phyloP scores from a whole-genome alignment of 1,140 invertebrate genomes.

The Muscidifurax raptorellus region DNA sequence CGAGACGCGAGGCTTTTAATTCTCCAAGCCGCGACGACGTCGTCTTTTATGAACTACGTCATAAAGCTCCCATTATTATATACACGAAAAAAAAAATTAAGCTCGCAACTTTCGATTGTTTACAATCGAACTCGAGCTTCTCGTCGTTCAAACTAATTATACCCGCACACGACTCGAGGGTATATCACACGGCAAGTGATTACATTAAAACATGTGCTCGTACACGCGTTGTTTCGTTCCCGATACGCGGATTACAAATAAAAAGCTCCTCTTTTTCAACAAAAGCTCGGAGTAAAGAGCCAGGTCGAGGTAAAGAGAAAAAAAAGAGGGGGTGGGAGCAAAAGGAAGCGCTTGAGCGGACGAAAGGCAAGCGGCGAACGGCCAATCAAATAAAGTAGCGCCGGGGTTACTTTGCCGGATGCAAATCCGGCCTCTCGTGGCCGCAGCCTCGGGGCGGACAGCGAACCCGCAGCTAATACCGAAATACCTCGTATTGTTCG shows the following conservation, averaged over 20 bases:
- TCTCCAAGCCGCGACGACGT: not conserved
- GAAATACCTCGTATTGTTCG: constrained; percentile 45
- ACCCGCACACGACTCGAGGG: too few relatives aligned
- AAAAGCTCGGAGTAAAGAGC: not conserved
- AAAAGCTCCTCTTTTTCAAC: not conserved
- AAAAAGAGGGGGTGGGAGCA: constrained; percentile 15
- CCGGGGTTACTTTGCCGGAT: constrained; percentile 65
- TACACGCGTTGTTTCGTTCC: not conserved
- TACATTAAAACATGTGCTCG: not conserved
- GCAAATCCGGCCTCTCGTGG: constrained; percentile 58
- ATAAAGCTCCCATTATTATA: too few relatives aligned
- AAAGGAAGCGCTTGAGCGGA: constrained; percentile 44
- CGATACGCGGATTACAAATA: not conserved
- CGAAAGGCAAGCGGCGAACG: constrained; percentile 61
- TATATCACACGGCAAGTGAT: not conserved
- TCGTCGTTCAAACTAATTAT: too few relatives aligned
- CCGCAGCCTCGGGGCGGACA: constrained; percentile 51
- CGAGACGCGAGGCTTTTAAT: not conserved
- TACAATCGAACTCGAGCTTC: too few relatives aligned
- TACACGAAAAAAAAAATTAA: too few relatives aligned
- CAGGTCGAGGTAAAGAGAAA: not conserved
- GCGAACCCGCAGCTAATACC: constrained; percentile 52
- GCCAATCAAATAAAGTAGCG: constrained; percentile 70
- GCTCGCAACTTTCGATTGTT: too few relatives aligned
- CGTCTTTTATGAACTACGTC: not conserved